Conservation (phyloP, 2,888 invertebrate genomes). For the Teinopalpus imperialis region DNA sequence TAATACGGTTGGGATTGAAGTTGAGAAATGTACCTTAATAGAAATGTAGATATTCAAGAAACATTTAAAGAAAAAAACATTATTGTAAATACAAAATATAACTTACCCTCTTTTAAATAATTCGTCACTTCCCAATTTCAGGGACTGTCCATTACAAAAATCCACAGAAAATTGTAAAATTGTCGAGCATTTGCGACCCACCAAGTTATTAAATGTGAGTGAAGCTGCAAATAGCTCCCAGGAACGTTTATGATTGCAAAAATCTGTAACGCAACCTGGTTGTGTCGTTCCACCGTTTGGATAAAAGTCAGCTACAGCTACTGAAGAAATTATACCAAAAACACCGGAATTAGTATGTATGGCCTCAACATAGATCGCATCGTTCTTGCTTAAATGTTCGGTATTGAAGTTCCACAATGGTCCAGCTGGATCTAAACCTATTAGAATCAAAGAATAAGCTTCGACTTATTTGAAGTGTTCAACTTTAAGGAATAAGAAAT, state of each 20-base stretch:
- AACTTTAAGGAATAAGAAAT: too few species aligned
- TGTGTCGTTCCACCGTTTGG: conserved; percentile 75
- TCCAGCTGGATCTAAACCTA: conserved; percentile 56
- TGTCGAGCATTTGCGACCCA: conserved; percentile 40
- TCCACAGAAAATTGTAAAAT: background rate
- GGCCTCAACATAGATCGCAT: conserved; percentile 53
- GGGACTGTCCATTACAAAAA: background rate
- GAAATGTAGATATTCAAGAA: too few species aligned
- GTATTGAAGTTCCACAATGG: conserved; percentile 46
- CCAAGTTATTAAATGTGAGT: conserved; percentile 45
- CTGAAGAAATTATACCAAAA: conserved; percentile 61
- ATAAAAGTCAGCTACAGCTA: conserved; percentile 81
- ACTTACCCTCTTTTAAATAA: conserved; percentile 6
- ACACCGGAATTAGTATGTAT: conserved; percentile 53
- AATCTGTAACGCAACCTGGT: conserved; percentile 46
- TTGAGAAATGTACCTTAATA: too few species aligned
- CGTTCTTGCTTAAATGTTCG: conserved; percentile 42
- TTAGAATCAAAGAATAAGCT: conserved; percentile 4
- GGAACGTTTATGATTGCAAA: conserved; percentile 53
- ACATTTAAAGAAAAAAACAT: too few species aligned
- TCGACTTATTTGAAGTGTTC: too few species aligned
- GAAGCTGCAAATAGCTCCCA: conserved; percentile 50
- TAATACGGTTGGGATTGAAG: too few species aligned
- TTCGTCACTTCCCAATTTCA: conserved; percentile 5
- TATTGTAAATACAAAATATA: background rate